Conservation (phyloP, 2,888 invertebrate genomes). For the Tholera decimalis region DNA sequence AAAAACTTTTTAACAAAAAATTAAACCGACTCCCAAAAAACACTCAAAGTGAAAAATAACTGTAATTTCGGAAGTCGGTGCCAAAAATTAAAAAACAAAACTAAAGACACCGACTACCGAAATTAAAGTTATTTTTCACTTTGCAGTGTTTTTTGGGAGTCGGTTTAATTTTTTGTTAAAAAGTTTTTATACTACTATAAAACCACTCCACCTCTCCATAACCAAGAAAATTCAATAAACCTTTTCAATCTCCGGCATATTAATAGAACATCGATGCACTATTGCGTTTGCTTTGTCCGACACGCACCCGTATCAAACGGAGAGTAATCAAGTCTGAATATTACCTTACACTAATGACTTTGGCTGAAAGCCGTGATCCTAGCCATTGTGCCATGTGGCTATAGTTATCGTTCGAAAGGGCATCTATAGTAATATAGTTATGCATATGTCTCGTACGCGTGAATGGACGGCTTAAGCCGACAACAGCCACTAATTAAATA, state of each 20-base stretch:
- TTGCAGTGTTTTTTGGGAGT: no score
- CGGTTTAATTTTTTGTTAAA: no score
- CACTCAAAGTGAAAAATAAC: no score
- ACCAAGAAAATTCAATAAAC: slow-evolving; percentile 60
- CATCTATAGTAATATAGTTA: slow-evolving; percentile 40
- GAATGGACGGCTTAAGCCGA: slow-evolving; percentile 22
- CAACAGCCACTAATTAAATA: no score
- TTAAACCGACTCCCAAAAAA: no score
- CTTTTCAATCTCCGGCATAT: slow-evolving; percentile 51
- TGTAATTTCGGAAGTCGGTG: no score
- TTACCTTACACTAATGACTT: slow-evolving; percentile 72
- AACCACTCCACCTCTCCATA: background rate
- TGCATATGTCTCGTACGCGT: slow-evolving; percentile 28
- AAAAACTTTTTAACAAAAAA: no score
- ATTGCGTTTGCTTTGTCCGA: slow-evolving; percentile 80
- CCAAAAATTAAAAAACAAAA: no score
- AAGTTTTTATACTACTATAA: background rate
- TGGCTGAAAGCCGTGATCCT: slow-evolving; percentile 61
- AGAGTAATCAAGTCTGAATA: slow-evolving; percentile 74
- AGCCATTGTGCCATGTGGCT: slow-evolving; percentile 20
- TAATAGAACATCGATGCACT: slow-evolving; percentile 75
- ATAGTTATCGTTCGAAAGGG: slow-evolving; percentile 28
- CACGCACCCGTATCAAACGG: slow-evolving; percentile 73
- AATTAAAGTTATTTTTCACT: no score
- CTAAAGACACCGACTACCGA: no score